Percentiles rank a stretch among this genome's conserved stretches.
These are phyloP conservation scores for Tragelaphus imberbis DNA, from an alignment of 2,113 vertebrate genomes.

Conservation along the genomic window DNA sequence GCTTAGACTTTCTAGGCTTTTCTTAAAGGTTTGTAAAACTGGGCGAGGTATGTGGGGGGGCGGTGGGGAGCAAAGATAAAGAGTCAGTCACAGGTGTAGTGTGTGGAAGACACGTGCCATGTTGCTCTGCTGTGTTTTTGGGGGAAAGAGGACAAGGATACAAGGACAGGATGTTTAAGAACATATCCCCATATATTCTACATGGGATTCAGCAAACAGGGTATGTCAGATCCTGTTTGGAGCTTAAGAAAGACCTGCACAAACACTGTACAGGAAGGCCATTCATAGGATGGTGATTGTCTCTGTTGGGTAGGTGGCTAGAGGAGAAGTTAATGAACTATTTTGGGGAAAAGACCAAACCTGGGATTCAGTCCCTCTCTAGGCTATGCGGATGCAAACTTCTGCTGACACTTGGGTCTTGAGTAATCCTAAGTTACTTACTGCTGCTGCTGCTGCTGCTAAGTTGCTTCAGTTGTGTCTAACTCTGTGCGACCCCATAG, in stretches of 20 bases:
- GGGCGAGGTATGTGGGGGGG: rapidly evolving
- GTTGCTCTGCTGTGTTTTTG: neutral
- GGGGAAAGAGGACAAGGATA: neutral
- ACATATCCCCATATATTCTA: neutral
- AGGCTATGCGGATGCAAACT: neutral
- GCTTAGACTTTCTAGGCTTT: neutral
- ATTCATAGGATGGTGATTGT: neutral
- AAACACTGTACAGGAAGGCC: neutral
- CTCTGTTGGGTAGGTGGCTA: neutral
- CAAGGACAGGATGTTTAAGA: neutral
- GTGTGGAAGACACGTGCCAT: neutral
- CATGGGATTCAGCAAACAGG: neutral
- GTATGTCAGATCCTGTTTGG: neutral
- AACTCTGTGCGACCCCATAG: no score
- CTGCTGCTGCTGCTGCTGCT: no score
- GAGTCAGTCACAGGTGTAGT: neutral
- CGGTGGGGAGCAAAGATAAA: neutral
- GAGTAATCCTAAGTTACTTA: neutral
- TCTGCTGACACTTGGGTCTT: neutral
- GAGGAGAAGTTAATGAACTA: neutral
- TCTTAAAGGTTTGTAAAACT: neutral
- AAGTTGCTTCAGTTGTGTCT: no score
- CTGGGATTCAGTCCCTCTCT: neutral
- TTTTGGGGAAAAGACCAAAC: neutral
- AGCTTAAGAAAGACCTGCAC: neutral